Evolutionary conservation across 2,797 vertebrate species (phyloP).

Genomic region (Cirrhinus molitorella): DNA sequence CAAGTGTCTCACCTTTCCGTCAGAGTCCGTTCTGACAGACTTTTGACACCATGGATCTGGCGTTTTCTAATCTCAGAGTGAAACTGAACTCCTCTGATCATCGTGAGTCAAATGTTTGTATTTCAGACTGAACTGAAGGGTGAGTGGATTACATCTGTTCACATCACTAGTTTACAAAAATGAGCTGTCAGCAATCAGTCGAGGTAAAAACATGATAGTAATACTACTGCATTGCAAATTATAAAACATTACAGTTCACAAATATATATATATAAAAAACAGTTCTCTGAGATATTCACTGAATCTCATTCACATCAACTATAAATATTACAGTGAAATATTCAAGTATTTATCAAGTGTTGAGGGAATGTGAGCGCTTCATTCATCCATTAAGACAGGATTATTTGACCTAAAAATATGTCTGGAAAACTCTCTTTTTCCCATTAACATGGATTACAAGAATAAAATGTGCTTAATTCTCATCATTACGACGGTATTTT

Average conservation of each 20-base stretch:
- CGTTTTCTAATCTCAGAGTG: not conserved
- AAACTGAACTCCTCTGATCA: not conserved
- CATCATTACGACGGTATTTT: no score
- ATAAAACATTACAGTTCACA: not conserved
- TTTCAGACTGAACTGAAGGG: not conserved
- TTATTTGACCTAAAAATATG: not conserved
- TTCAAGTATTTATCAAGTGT: constrained; percentile 21
- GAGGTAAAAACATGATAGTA: not conserved
- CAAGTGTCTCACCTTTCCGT: not conserved
- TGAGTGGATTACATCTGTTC: not conserved
- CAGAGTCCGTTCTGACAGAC: not conserved
- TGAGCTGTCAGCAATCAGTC: not conserved
- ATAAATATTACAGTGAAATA: constrained; percentile 25
- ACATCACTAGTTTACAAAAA: not conserved
- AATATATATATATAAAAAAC: not conserved
- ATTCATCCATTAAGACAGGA: not conserved
- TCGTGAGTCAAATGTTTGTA: not conserved
- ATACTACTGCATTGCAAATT: not conserved
- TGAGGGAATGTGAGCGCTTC: not conserved
- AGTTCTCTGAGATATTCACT: not conserved
- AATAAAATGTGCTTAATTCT: not conserved
- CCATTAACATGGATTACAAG: not conserved
- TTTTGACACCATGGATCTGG: not conserved
- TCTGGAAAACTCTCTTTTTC: not conserved
- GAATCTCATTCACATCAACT: not conserved